These are phyloP conservation scores for Pristionchus fissidentatus DNA, from an alignment of 2,888 invertebrate genomes.

Conservation along the genomic window DNA sequence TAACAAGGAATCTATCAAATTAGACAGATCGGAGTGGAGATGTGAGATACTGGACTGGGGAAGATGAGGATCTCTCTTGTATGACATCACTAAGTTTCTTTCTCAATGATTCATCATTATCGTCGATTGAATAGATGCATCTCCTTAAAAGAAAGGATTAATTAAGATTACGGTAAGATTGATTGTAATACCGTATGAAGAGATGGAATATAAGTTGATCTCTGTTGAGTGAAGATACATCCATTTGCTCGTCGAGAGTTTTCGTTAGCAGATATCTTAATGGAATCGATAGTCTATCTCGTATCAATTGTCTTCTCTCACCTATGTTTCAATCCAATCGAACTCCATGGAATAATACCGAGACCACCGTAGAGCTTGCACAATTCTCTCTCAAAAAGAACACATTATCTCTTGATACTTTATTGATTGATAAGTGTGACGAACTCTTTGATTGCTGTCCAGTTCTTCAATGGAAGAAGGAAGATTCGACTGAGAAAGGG, in stretches of 20 bases:
- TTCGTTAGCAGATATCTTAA: conserved; percentile 27
- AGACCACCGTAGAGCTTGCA: conserved; percentile 8
- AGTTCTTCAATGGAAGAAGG: conserved; percentile 11
- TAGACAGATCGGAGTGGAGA: conserved; percentile 18
- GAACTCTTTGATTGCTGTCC: neutral
- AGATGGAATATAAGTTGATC: conserved; percentile 38
- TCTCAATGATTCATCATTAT: conserved; percentile 25
- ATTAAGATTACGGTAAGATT: neutral
- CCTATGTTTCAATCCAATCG: conserved; percentile 3
- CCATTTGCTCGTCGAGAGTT: neutral
- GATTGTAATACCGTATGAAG: conserved; percentile 6
- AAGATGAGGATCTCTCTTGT: neutral
- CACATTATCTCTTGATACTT: neutral
- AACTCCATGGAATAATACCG: conserved; percentile 33
- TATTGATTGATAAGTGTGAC: neutral
- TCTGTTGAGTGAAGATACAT: neutral
- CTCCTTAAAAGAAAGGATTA: neutral
- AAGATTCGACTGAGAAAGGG: neutral
- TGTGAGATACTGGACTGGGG: conserved; percentile 36
- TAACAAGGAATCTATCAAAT: no score
- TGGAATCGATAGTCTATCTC: neutral
- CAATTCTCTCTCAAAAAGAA: neutral
- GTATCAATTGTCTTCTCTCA: neutral
- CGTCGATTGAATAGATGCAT: neutral
- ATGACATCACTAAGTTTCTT: conserved; percentile 15